Evolutionary conservation across 2,888 invertebrate genomes (phyloP).

Genomic region (Phrixothrix hirtus): DNA sequence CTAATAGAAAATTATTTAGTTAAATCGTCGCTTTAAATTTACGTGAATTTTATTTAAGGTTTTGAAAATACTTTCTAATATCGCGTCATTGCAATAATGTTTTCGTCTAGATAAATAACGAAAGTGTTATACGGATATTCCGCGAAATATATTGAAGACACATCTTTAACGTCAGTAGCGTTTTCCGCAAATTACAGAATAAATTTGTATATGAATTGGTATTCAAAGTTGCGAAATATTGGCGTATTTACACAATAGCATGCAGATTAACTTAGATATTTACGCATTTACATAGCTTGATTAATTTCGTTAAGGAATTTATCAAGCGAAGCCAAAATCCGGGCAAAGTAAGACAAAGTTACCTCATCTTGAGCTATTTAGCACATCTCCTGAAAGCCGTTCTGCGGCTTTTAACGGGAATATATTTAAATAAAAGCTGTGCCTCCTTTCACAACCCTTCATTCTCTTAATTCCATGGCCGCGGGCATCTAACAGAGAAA

Average conservation of each 20-base stretch:
- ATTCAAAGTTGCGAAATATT: slow-evolving; percentile 26
- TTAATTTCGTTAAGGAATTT: slow-evolving; percentile 31
- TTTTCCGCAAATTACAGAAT: slow-evolving; percentile 7
- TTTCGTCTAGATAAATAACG: no score
- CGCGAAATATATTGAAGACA: no score
- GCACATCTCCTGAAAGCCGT: slow-evolving; percentile 32
- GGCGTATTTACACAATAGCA: slow-evolving; percentile 26
- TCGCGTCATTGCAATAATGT: no score
- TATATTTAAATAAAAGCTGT: slow-evolving; percentile 28
- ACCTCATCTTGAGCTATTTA: slow-evolving; percentile 36
- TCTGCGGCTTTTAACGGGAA: slow-evolving; percentile 26
- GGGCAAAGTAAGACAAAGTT: slow-evolving; percentile 33
- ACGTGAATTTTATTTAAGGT: no score
- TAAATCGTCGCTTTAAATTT: no score
- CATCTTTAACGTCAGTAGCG: not conserved
- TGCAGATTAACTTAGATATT: slow-evolving; percentile 31
- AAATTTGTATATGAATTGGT: slow-evolving; percentile 26
- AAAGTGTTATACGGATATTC: no score
- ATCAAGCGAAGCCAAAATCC: slow-evolving; percentile 30
- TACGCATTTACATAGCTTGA: slow-evolving; percentile 29
- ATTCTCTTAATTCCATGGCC: slow-evolving; percentile 20
- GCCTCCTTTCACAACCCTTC: slow-evolving; percentile 27
- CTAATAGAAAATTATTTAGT: no score
- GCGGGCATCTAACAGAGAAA: slow-evolving; percentile 11
- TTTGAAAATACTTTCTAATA: no score